A percentile compares a stretch with the other conserved stretches of the same genome.
Conservation (phyloP, 2,113 vertebrate species). For the Nothoprocta perdicaria region DNA sequence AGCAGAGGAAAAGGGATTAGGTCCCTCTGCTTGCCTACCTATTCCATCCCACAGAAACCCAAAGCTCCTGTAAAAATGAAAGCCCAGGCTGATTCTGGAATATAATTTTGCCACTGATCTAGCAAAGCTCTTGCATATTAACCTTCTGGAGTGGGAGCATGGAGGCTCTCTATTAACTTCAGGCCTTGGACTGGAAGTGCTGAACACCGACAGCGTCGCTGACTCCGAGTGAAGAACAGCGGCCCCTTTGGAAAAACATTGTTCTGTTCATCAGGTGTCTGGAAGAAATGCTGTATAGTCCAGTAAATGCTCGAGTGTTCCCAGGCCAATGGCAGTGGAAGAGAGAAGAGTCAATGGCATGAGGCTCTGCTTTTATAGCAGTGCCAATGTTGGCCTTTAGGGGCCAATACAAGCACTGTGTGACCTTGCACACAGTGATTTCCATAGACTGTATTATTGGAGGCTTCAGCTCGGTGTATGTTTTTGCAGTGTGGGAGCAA, state of each 20-base stretch:
- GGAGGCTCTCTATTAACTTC: not conserved
- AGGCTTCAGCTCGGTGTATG: conserved; percentile 30
- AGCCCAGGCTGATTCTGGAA: not conserved
- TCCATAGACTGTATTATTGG: conserved; percentile 52
- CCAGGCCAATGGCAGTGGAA: conserved; percentile 10
- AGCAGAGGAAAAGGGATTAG: not conserved
- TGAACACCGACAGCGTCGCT: not conserved
- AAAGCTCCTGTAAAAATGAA: not conserved
- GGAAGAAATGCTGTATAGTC: conserved; percentile 6
- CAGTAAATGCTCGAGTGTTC: not conserved
- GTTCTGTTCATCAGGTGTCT: not conserved
- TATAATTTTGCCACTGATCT: not conserved
- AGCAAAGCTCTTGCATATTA: not conserved
- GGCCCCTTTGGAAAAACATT: conserved; percentile 9
- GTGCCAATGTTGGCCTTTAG: conserved; percentile 54
- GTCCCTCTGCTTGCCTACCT: not conserved
- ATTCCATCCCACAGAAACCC: not conserved
- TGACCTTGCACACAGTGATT: conserved; percentile 53
- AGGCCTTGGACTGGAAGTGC: not conserved
- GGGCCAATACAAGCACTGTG: conserved; percentile 36
- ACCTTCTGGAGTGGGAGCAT: rapidly evolving
- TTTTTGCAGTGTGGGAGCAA: conserved; percentile 59
- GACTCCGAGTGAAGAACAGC: not conserved
- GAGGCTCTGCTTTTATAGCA: conserved; percentile 41
- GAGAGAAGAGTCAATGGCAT: conserved; percentile 40